Evolutionary conservation across 2,888 invertebrate genomes (phyloP), one percentile per base, ranked within the genome.

Genomic region (Proisotoma minuta): DNA sequence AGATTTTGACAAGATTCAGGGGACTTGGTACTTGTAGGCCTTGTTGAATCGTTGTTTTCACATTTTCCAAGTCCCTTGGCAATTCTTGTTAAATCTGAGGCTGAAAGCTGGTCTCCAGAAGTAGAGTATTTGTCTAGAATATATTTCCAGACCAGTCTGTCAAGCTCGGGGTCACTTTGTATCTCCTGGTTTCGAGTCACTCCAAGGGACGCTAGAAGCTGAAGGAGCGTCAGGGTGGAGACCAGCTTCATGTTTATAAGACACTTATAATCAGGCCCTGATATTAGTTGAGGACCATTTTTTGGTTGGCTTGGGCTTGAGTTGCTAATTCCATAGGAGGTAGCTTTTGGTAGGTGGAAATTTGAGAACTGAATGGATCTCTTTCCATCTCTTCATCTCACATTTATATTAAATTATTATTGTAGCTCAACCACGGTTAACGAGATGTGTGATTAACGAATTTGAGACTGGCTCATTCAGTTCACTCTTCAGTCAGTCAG

Each of bases 81-180:
- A 51, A 69, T 59, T 22, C 39, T 54, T 20, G 15, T 24, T 2
- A 72, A 12, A 43, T 70, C 69, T 29, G 54, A 29, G 2, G 57
- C 8, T 2, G 66, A 67, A 1, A 72, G 59, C 22, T 47, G 57
- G 10, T 48, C 50, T n/a, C 62, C 62, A 2, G 67, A 64, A 1
- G 64, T 27, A n/a, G 72, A 68, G 47, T 68, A 72, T 53, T 70
- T 69, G 3, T 65, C 59, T 3, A 69, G 29, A 27, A 72, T 43
- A 50, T 68, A 65, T 47, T 63, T 52, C 72, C 72, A 72, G 20
- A 62, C 58, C 2, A 60, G n/a, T 3, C 29, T 43, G 20, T 62
- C 61, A 3, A 34, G 34, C 48, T 54, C 4, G 22, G 5, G 5
- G 5, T 20, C 23, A 3, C 23, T 49, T 49, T 49, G 15, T 49